Evolutionary conservation across 2,888 invertebrate genomes (phyloP).

Genomic region (Plagodis pulveraria): DNA sequence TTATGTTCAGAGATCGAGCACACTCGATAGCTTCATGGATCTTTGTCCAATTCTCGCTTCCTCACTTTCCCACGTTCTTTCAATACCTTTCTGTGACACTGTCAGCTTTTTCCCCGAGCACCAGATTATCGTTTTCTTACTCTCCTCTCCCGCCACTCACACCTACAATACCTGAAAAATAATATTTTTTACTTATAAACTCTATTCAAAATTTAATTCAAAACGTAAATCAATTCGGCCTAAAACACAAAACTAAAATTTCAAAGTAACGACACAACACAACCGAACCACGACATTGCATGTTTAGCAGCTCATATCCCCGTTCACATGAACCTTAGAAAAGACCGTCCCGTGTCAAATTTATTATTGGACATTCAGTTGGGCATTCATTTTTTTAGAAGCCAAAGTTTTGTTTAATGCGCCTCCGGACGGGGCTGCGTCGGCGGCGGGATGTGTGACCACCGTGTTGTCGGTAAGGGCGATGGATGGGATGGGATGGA

Average conservation of each 20-base stretch:
- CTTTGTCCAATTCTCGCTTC: conserved; percentile 72
- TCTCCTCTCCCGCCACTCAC: conserved; percentile 58
- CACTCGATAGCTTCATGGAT: conserved; percentile 71
- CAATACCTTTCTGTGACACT: conserved; percentile 71
- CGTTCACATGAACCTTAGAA: conserved; percentile 79
- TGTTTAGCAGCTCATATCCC: conserved; percentile 82
- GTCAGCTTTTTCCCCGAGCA: conserved; percentile 78
- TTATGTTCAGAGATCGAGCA: conserved; percentile 61
- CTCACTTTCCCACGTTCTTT: conserved; percentile 72
- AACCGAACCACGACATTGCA: conserved; percentile 81
- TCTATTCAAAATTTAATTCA: conserved; percentile 47
- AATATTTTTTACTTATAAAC: conserved; percentile 28
- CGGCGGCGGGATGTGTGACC: conserved; percentile 22
- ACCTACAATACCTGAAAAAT: conserved; percentile 52
- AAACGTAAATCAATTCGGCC: conserved; percentile 64
- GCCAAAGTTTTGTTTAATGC: conserved; percentile 64
- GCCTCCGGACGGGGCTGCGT: conserved; percentile 75
- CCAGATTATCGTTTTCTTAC: conserved; percentile 59
- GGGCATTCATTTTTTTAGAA: conserved; percentile 69
- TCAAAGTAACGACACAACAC: conserved; percentile 65
- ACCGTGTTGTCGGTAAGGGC: conserved; percentile 32
- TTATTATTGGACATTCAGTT: conserved; percentile 68
- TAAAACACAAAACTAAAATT: conserved; percentile 57
- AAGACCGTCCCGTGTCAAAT: conserved; percentile 75
- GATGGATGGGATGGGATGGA: neutral